Evolutionary conservation across 1,140 invertebrate species (phyloP), one percentile per base, ranked within the genome.

Genomic region (Probaryconus sp.): DNA sequence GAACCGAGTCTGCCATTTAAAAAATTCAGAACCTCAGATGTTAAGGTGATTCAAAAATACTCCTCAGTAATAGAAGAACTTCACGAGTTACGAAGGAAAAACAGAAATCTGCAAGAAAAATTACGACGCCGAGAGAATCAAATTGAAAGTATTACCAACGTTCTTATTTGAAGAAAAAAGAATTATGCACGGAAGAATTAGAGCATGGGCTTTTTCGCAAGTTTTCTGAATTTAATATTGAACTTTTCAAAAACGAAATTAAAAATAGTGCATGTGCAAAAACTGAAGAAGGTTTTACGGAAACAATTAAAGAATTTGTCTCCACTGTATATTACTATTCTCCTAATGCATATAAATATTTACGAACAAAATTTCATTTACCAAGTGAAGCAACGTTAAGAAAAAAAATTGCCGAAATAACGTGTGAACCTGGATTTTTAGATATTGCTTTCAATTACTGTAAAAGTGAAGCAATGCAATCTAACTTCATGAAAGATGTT

Each of bases 401-500:
- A 3, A 65, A 55, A 65, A 47, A 47, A 1, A 65, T 65, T 10
- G 17, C 11, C 0, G 31, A 48, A 56, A 37, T 0, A 3, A 10
- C 20, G 3, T 65, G 50, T 7, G 7, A 65, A 31, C 30, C 26
- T n/a, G 50, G 61, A 5, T 65, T 65, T 48, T 7, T 55, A 10
- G 40, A 55, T 38, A 6, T 11, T 3, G 50, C 48, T 47, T 65
- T 65, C n/a, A 5, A 13, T 5, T 65, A 38, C 17, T 5, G 55
- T 2, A 45, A 47, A 31, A 48, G 48, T 42, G 43, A 48, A 14
- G 1, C 24, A 1, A 3, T 13, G 1, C n/a, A 17, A 11, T 50
- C 13, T 24, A 42, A 40, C 33, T 67, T 10, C 55, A 6, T 65
- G n/a, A 47, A 40, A 56, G n/a, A 65, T 35, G 51, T 67, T 42